These are phyloP conservation scores for Cavia porcellus DNA, from an alignment of 2,113 vertebrate genomes.

Conservation along the genomic window DNA sequence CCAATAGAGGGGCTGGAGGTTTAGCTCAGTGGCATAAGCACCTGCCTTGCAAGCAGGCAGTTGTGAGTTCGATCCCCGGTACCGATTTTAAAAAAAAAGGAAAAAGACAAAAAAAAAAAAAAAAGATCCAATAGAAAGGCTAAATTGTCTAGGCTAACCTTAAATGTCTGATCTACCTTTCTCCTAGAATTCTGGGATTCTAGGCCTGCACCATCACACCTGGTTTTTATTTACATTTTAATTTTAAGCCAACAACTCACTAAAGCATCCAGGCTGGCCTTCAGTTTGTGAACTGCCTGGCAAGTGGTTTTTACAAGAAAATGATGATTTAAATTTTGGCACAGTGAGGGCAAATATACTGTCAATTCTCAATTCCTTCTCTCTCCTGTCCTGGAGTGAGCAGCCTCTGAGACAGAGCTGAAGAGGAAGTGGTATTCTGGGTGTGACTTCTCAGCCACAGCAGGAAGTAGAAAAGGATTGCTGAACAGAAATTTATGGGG, in stretches of 20 bases:
- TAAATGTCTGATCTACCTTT: background rate
- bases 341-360: background rate
- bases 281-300: background rate
- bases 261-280: background rate
- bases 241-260: background rate
- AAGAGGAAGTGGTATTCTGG: constrained; percentile 77
- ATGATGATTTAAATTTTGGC: constrained; percentile 46
- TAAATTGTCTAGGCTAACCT: background rate
- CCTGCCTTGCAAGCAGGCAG: too few species aligned
- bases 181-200: background rate
- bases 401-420: constrained; percentile 35
- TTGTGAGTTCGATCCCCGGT: too few species aligned
- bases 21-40: too few species aligned
- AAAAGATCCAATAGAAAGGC: background rate
- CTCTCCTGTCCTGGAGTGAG: background rate
- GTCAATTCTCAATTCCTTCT: background rate
- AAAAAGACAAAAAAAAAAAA: too few species aligned
- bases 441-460: constrained; percentile 50
- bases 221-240: background rate
- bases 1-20: too few species aligned
- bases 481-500: constrained; percentile 28
- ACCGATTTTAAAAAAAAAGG: too few species aligned
- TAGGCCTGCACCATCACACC: background rate
- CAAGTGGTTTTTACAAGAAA: constrained; percentile 28
- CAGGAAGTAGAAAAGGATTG: constrained; percentile 70